Conservation (phyloP, 2,888 invertebrate species). For the Melikaiella ostensackeni region DNA sequence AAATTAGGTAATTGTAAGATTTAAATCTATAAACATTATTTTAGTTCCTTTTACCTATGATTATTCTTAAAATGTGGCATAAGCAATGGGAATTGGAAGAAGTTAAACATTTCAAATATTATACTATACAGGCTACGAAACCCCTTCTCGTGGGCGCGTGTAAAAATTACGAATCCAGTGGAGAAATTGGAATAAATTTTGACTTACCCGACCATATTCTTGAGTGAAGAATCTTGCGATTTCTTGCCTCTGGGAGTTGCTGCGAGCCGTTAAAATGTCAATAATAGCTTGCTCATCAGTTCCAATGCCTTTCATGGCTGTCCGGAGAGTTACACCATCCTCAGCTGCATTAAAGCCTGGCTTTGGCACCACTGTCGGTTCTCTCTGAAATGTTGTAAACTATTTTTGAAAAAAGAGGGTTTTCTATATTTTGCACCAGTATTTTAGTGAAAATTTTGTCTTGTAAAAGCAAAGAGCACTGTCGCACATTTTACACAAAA, state of each 20-base stretch:
- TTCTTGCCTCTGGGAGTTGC: slow-evolving; percentile 85
- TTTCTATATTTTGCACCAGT: too few relatives aligned
- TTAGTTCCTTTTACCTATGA: too few relatives aligned
- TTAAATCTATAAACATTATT: too few relatives aligned
- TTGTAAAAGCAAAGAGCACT: too few relatives aligned
- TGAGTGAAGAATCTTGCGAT: slow-evolving; percentile 82
- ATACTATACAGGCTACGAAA: too few relatives aligned
- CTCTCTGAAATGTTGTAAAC: slow-evolving; percentile 49
- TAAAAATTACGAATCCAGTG: background rate
- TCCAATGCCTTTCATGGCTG: slow-evolving; percentile 87
- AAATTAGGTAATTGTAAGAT: too few relatives aligned
- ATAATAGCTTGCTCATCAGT: slow-evolving; percentile 88
- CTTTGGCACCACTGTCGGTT: slow-evolving; percentile 81
- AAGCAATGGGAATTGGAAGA: too few relatives aligned
- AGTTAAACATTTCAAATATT: too few relatives aligned
- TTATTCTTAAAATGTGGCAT: too few relatives aligned
- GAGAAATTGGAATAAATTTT: background rate
- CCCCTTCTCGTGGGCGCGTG: too few relatives aligned
- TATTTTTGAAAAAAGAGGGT: background rate
- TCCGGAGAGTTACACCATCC: slow-evolving; percentile 83
- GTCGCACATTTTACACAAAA: background rate
- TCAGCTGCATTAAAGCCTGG: slow-evolving; percentile 82
- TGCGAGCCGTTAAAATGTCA: slow-evolving; percentile 83
- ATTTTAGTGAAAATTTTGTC: too few relatives aligned
- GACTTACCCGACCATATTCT: slow-evolving; percentile 80